Conservation (phyloP, 2,797 vertebrate species). For the Manis pentadactyla region DNA sequence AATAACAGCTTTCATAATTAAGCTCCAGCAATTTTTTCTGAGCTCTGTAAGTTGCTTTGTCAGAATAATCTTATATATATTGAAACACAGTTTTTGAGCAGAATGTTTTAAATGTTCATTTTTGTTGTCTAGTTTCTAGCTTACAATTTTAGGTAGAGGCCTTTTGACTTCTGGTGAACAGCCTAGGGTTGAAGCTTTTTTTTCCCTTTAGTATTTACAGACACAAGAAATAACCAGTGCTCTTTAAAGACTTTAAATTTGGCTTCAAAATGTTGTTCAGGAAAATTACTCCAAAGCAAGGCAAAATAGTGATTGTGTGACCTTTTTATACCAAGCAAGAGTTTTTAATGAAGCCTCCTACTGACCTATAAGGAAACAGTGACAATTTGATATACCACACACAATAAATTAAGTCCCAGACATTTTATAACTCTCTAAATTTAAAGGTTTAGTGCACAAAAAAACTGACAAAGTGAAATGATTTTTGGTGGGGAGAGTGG, state of each 20-base stretch:
- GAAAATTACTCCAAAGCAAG: conserved; percentile 52
- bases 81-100: conserved; percentile 47
- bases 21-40: not conserved
- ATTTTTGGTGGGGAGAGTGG: not conserved
- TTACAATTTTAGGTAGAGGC: conserved; percentile 28
- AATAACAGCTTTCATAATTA: conserved; percentile 9
- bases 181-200: not conserved
- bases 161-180: conserved; percentile 7
- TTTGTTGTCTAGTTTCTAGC: conserved; percentile 18
- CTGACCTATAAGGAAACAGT: not conserved
- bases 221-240: not conserved
- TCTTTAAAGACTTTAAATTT: conserved; percentile 45
- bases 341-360: not conserved
- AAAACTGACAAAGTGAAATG: not conserved
- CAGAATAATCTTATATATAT: not conserved
- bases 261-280: conserved; percentile 42
- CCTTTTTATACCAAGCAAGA: not conserved
- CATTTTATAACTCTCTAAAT: not conserved
- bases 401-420: conserved; percentile 23
- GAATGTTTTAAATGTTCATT: conserved; percentile 4
- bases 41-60: conserved; percentile 14
- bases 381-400: not conserved
- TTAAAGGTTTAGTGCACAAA: not conserved
- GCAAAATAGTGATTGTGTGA: not conserved
- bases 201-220: not conserved